phyloP scores from a whole-genome alignment of 2,113 vertebrate genomes.

The Lichenostomus cassidix region DNA sequence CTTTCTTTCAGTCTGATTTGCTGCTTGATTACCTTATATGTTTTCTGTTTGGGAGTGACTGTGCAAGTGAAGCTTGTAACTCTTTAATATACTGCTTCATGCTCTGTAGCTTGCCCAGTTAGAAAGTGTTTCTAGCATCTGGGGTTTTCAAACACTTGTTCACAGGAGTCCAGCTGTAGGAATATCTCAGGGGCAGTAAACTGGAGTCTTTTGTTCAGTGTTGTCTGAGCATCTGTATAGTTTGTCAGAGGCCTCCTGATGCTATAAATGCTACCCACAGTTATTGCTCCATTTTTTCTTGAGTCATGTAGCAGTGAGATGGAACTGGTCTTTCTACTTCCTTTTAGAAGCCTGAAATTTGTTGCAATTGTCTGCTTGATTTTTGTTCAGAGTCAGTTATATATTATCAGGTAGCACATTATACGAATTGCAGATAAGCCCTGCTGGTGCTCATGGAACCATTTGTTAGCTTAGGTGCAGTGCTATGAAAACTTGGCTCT shows the following conservation, averaged over 20 bases:
- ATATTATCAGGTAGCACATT: background rate
- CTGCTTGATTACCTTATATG: background rate
- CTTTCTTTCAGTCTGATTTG: background rate
- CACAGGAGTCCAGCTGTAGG: background rate
- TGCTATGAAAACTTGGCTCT: background rate
- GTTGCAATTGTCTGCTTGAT: background rate
- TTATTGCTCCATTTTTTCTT: background rate
- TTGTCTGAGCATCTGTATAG: background rate
- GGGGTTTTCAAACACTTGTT: background rate
- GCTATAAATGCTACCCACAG: background rate
- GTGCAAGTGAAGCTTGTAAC: background rate
- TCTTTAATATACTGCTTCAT: background rate
- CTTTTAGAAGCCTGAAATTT: background rate
- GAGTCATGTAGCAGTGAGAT: background rate
- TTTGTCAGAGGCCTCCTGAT: background rate
- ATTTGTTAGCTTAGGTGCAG: background rate
- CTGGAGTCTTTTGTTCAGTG: background rate
- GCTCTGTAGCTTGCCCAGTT: background rate
- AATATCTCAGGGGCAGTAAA: background rate
- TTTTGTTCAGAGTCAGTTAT: background rate
- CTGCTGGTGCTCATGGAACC: background rate
- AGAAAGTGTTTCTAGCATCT: background rate
- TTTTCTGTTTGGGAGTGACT: background rate
- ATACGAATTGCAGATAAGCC: background rate
- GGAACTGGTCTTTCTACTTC: background rate